Percentiles rank a stretch among this genome's conserved stretches.
Conservation (phyloP, 2,888 invertebrate species). For the Acanthopleura granulata region DNA sequence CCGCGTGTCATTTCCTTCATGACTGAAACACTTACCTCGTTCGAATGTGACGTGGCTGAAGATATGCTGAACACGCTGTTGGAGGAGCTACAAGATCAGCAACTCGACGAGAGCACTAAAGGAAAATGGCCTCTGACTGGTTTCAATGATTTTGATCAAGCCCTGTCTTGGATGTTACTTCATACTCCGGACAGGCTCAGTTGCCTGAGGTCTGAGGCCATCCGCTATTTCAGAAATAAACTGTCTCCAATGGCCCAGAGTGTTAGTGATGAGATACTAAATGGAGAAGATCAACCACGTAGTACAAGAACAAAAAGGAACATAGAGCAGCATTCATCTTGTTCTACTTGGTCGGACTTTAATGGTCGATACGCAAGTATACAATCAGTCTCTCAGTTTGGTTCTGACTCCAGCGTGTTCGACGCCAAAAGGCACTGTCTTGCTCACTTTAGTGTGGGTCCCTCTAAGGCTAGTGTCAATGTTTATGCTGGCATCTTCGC, state of each 20-base stretch:
- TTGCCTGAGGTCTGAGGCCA: neutral
- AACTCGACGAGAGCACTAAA: neutral
- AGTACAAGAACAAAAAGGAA: neutral
- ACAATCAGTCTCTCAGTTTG: neutral
- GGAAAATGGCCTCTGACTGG: neutral
- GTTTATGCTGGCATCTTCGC: neutral
- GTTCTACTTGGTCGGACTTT: neutral
- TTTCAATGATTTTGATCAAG: constrained; percentile 4
- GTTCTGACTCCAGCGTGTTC: neutral
- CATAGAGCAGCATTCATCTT: neutral
- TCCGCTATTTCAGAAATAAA: constrained; percentile 7
- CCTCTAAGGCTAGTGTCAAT: neutral
- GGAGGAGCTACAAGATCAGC: constrained; percentile 2
- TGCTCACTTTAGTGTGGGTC: neutral
- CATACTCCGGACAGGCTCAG: neutral
- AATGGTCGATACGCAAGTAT: neutral
- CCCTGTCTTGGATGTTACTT: neutral
- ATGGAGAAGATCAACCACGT: neutral
- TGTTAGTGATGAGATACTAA: neutral
- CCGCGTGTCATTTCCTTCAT: neutral
- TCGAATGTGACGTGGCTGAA: neutral
- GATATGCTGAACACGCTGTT: neutral
- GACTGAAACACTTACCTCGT: neutral
- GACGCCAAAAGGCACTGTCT: neutral
- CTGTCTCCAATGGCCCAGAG: neutral